Evolutionary conservation across 1,140 invertebrate species (phyloP).

Genomic region (Sipha flava): DNA sequence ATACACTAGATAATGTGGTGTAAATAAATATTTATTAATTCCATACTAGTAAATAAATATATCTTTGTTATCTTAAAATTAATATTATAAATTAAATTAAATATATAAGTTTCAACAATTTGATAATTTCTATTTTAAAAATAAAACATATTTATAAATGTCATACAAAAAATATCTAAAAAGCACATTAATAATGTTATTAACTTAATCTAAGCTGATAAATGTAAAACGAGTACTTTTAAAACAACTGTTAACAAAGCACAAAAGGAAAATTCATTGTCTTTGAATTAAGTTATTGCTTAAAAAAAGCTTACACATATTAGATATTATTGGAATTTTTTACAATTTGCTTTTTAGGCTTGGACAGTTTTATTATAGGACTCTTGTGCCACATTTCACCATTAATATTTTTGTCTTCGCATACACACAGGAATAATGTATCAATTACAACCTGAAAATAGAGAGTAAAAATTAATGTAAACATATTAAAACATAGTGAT

Average conservation of each 20-base stretch:
- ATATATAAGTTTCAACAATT: not conserved
- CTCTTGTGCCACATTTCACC: constrained; percentile 35
- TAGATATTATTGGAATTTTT: not conserved
- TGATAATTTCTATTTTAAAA: not conserved
- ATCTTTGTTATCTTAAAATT: no score
- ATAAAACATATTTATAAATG: no score
- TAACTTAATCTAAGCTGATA: not conserved
- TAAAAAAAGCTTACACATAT: not conserved
- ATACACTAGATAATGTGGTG: no score
- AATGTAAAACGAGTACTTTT: constrained; percentile 1
- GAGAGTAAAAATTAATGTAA: not conserved
- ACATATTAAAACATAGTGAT: not conserved
- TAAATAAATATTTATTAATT: no score
- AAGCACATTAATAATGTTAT: not conserved
- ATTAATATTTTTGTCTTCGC: constrained; percentile 58
- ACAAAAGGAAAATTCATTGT: not conserved
- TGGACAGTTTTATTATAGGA: constrained; percentile 21
- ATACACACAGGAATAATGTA: constrained; percentile 87
- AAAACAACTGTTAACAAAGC: not conserved
- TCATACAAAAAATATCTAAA: no score
- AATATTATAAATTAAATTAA: no score
- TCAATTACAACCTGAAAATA: constrained; percentile 81
- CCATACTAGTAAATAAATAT: no score
- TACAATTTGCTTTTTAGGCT: constrained; percentile 12
- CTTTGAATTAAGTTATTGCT: not conserved